Evolutionary conservation across 2,113 vertebrate genomes (phyloP), one percentile per base, ranked within the genome.

Genomic region (Eudyptes chrysolophus): DNA sequence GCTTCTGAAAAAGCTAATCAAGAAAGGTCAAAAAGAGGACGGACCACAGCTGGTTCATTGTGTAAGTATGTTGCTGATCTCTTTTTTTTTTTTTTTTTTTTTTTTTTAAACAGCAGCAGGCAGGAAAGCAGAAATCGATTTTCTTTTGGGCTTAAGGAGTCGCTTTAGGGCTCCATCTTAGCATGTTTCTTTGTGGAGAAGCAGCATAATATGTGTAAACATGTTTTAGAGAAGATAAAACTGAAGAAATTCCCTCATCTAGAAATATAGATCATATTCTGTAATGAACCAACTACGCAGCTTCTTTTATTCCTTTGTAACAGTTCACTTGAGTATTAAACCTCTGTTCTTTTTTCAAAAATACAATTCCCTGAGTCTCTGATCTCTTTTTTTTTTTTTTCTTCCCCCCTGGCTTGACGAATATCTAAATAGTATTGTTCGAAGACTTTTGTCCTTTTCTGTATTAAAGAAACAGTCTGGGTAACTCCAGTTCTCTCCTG

Each of bases 21-120:
- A 89, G 99, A 99, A 77, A 95, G 87, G 8, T 96, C 98, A 60
- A 99, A 99, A 92, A 98, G 99, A 97, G 99, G 99, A 96, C 98
- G 98, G 54, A 98, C 97, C 25, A 81, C 98, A 36, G 98, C 99
- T 78, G 98, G 99, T 62, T 99, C 99, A 24, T 96, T 99, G 97
- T 98, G 99, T 99, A 98, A 99, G 99, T 98, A 86, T 80, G 68
- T 95, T 92, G 83, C 51, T 77, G 79, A 81, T 57, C 48, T 65
- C 19, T 90, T 54, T 26, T 29, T 29, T 29, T 54, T 9, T 27
- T 6, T 27, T 60, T 58, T 55, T 29, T 52, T 29, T 66, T 48
- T 38, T 38, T 38, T 38, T 38, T 55, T 29, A 60, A 49, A 38
- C n/a, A 74, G 89, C 82, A 84, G 68, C 55, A 77, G 26, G 16